Conservation (phyloP, 1,140 invertebrate genomes). For the Venturia canescens region DNA sequence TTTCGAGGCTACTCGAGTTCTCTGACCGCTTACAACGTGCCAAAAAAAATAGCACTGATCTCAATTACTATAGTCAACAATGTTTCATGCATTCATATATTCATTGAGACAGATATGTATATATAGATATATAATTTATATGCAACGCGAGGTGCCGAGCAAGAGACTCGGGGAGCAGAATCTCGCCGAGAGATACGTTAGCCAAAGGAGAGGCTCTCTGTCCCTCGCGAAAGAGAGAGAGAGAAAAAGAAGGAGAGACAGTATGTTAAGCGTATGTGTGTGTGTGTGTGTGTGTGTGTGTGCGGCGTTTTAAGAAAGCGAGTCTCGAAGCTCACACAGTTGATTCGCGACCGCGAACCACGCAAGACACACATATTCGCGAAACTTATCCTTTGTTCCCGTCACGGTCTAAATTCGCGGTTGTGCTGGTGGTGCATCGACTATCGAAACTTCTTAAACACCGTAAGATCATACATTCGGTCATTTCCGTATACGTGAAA, state of each 20-base stretch:
- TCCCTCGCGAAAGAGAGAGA: conserved; percentile 26
- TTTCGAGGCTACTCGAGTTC: too few species aligned
- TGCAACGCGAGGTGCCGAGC: conserved; percentile 17
- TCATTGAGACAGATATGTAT: background rate
- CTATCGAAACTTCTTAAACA: background rate
- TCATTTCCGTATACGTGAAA: background rate
- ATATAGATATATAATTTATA: conserved; percentile 28
- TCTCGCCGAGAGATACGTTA: background rate
- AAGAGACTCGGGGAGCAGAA: conserved; percentile 28
- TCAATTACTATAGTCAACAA: background rate
- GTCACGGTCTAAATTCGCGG: conserved; percentile 15
- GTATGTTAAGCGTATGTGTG: background rate
- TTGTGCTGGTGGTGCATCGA: background rate
- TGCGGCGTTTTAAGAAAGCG: conserved; percentile 39
- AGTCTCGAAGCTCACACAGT: conserved; percentile 58
- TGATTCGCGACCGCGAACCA: conserved; percentile 69
- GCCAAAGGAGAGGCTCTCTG: background rate
- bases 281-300: conserved; percentile 3
- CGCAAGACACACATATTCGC: conserved; percentile 58
- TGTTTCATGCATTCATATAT: background rate
- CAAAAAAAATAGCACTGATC: too few species aligned
- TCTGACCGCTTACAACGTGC: too few species aligned
- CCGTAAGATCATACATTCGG: background rate
- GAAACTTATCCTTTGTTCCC: conserved; percentile 16
- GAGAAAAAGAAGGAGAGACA: conserved; percentile 18